Evolutionary conservation across 1,140 invertebrate genomes (phyloP).

Genomic region (Pararge aegeria): DNA sequence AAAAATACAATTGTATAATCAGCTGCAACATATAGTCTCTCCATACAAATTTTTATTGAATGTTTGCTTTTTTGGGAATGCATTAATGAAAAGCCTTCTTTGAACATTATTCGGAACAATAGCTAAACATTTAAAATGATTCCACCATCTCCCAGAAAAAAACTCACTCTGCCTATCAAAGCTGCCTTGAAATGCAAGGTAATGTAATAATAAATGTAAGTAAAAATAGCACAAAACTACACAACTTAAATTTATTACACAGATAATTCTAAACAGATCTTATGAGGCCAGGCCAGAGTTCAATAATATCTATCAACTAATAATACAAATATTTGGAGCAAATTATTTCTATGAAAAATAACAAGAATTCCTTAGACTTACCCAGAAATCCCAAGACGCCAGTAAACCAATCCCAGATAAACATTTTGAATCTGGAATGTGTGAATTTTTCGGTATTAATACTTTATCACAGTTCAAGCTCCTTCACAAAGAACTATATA

Average conservation of each 20-base stretch:
- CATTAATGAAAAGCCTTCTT: no score
- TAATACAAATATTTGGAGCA: not conserved
- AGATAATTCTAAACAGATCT: not conserved
- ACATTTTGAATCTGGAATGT: slow-evolving; percentile 87
- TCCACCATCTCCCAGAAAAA: no score
- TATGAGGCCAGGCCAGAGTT: not conserved
- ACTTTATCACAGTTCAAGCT: slow-evolving; percentile 41
- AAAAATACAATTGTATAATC: no score
- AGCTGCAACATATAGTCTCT: no score
- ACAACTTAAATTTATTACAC: not conserved
- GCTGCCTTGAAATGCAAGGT: no score
- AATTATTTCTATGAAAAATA: not conserved
- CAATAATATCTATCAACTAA: not conserved
- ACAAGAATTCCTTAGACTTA: slow-evolving; percentile 79
- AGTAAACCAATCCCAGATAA: slow-evolving; percentile 98
- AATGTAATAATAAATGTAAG: no score
- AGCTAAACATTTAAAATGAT: no score
- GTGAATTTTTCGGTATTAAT: slow-evolving; percentile 28
- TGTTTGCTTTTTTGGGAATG: no score
- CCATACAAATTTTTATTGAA: no score
- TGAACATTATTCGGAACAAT: no score
- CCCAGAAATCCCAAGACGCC: slow-evolving; percentile 97
- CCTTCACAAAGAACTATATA: slow-evolving; percentile 53
- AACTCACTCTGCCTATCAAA: no score
- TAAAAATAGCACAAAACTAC: not conserved